Base-by-base conservation (phyloP, 2,797 vertebrate genomes). In the Myotis daubentonii region DNA sequence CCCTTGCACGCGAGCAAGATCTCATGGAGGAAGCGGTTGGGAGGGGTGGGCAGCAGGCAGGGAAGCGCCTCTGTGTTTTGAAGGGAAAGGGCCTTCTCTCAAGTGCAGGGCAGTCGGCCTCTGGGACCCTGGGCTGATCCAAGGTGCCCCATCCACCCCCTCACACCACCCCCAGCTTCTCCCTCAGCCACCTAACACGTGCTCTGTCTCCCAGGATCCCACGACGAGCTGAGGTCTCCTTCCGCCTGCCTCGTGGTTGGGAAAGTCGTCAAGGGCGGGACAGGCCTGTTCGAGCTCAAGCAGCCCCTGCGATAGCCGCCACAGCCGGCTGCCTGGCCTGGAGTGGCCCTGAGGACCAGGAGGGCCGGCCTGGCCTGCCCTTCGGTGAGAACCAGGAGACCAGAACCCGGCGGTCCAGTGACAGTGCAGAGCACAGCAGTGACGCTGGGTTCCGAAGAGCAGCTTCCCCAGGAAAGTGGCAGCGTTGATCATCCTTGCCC, bases 221-320 rank as follows among this genome's bases (percentile, higher is more conserved):
- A 97, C 0, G 99, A 99, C 49, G 97, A 99, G 36, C 98, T 99
- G 94, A 97, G 96, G 15, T 99, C 99, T 1, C 99, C 99, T 8
- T 99, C 99, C 0, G 99, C 99, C 3, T 99, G 99, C 96, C 98
- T 99, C 1, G 99, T 99, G 75, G 99, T 99, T 1, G 99, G 99
- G 33, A 99, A 99, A 93, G 99, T 99, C 1, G 99, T 99, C 62
- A 99, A 98, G 98, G 99, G 99, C 49, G 99, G 99, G 80, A 99
- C 99, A 0, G 99, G 99, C 65, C 98, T 99, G 85, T 99, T 99
- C 96, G 99, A 99, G 49, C 99, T 99, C 87, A 99, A 99, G 82
- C 99, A 99, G 60, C 99, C 99, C 5, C 98, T 99, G 92, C 98
- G 98, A 66, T 99, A 98, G 93, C 8, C 0, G 16, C 36, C 3